These are phyloP conservation scores for Cheumatopsyche charites DNA, from an alignment of 1,140 invertebrate species.

Conservation along the genomic window DNA sequence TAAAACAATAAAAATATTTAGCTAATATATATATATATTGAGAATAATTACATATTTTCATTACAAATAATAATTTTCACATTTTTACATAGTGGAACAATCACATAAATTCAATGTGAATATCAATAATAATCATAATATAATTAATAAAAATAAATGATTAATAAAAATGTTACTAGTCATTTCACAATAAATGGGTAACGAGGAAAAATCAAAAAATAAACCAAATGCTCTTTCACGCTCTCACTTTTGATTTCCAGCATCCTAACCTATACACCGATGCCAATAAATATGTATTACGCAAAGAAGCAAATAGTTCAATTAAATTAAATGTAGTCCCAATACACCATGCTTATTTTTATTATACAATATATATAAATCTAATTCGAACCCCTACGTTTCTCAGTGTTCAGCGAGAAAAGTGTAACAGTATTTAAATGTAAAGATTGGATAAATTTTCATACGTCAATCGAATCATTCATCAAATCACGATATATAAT, in stretches of 20 bases:
- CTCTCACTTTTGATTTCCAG: not conserved
- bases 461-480: too few relatives aligned
- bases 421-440: not conserved
- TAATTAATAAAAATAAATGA: not conserved
- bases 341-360: slow-evolving; percentile 10
- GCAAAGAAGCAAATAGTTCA: not conserved
- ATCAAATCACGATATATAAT: too few relatives aligned
- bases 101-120: not conserved
- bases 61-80: slow-evolving; percentile 22
- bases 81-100: not conserved
- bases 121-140: slow-evolving; percentile 15
- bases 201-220: not conserved
- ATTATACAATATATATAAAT: slow-evolving; percentile 13
- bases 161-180: not conserved
- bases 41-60: slow-evolving; percentile 13
- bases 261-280: not conserved
- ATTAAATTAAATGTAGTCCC: slow-evolving; percentile 3
- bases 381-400: not conserved
- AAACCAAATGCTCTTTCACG: not conserved
- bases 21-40: too few relatives aligned
- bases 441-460: too few relatives aligned
- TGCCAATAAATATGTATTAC: not conserved
- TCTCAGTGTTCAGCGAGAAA: not conserved
- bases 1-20: too few relatives aligned
- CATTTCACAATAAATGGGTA: not conserved